These are phyloP conservation scores for Coptodon rendalli DNA, from an alignment of 2,113 vertebrate species.

Conservation along the genomic window DNA sequence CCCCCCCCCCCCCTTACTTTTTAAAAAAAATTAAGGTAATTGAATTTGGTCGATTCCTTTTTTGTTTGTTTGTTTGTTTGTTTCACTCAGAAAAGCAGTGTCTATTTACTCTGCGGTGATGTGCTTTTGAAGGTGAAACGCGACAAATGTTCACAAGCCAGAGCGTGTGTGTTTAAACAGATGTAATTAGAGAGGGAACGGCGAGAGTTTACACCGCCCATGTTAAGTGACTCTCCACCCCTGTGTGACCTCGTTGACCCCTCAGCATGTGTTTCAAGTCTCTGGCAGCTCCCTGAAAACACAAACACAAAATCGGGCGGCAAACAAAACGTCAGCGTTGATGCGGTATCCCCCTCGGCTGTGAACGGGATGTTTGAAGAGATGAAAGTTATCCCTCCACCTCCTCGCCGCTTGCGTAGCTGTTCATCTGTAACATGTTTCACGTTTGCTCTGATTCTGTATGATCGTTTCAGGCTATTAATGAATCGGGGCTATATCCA, in stretches of 20 bases:
- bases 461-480: neutral
- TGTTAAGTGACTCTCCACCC: neutral
- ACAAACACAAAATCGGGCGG: neutral
- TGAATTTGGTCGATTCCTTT: neutral
- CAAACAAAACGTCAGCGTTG: neutral
- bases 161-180: conserved; percentile 1
- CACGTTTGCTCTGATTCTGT: conserved; percentile 5
- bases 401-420: neutral
- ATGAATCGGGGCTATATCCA: conserved; percentile 9
- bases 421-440: neutral
- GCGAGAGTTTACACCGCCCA: neutral
- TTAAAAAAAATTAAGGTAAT: rapidly evolving
- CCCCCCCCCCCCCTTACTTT: rapidly evolving
- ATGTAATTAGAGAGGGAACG: neutral
- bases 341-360: neutral
- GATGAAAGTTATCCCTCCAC: neutral
- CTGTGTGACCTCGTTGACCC: neutral
- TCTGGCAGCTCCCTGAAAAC: neutral
- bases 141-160: neutral
- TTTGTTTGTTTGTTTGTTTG: neutral
- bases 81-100: neutral
- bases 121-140: neutral
- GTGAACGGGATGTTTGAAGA: neutral
- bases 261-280: neutral
- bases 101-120: neutral